Conservation (phyloP, 2,888 invertebrate genomes). For the Eurytoma californica region DNA sequence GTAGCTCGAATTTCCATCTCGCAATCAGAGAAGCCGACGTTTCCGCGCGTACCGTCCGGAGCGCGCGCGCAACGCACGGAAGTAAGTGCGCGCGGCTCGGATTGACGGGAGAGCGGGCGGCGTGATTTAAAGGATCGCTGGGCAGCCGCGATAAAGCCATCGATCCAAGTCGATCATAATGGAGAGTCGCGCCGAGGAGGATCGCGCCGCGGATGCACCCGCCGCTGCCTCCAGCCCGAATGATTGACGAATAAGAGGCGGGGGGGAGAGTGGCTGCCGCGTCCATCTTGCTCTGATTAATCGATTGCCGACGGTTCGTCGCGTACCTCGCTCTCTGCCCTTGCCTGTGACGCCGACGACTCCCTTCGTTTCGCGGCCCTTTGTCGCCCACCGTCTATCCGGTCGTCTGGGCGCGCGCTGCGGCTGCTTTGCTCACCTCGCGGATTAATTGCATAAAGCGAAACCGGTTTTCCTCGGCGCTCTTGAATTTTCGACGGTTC, state of each 20-base stretch:
- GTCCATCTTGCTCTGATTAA: conserved; percentile 59
- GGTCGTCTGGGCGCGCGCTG: neutral
- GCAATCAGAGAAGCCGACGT: conserved; percentile 15
- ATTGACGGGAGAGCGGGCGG: neutral
- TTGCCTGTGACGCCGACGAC: conserved; percentile 1
- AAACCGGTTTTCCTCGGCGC: too few species aligned
- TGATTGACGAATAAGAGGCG: conserved; percentile 24
- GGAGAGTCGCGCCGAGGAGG: conserved; percentile 23
- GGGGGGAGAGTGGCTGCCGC: conserved; percentile 14
- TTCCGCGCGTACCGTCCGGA: neutral
- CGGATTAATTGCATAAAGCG: neutral
- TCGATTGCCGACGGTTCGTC: conserved; percentile 45
- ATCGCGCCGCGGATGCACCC: conserved; percentile 14
- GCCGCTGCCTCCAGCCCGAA: neutral
- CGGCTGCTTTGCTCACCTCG: neutral
- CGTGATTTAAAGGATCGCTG: conserved; percentile 44
- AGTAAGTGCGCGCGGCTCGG: neutral
- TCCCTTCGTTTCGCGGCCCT: conserved; percentile 7
- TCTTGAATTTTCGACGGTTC: too few species aligned
- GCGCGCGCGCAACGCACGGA: neutral
- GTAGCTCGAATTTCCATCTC: conserved; percentile 8
- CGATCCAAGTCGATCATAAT: conserved; percentile 47
- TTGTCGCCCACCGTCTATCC: neutral
- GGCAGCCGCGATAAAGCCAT: conserved; percentile 43
- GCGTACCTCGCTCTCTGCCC: conserved; percentile 12